Percentiles rank a stretch among this genome's conserved stretches.
Conservation (phyloP, 2,797 vertebrate genomes). For the Pseudopleuronectes americanus region DNA sequence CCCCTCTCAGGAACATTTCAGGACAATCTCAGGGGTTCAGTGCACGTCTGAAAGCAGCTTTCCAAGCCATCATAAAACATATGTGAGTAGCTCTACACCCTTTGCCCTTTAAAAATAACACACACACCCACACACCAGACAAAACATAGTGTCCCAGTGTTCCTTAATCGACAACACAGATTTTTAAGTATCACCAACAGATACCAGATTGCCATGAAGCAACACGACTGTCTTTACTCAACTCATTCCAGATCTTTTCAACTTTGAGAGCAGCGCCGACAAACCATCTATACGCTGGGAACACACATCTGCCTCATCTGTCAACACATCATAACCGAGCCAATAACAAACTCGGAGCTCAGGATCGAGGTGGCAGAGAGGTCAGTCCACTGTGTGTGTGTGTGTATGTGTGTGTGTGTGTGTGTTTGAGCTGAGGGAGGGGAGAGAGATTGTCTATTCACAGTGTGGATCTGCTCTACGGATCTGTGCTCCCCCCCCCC, state of each 20-base stretch:
- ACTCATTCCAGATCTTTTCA: slow-evolving; percentile 44
- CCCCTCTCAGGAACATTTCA: no score
- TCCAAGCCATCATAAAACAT: no score
- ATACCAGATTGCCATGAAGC: not conserved
- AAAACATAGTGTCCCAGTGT: no score
- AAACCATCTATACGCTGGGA: slow-evolving; percentile 45
- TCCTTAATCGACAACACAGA: no score
- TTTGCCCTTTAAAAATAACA: no score
- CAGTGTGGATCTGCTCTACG: slow-evolving; percentile 50
- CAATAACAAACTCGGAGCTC: slow-evolving; percentile 66
- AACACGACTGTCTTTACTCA: slow-evolving; percentile 35
- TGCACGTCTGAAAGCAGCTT: no score
- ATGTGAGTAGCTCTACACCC: no score
- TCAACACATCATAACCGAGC: slow-evolving; percentile 67
- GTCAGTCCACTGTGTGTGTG: slow-evolving; percentile 50
- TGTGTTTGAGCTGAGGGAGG: slow-evolving; percentile 13
- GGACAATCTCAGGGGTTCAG: no score
- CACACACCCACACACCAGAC: not conserved
- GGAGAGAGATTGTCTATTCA: slow-evolving; percentile 50
- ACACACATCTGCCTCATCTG: slow-evolving; percentile 76
- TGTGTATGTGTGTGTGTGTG: slow-evolving; percentile 17
- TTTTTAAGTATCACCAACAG: not conserved
- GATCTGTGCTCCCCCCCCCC: slow-evolving; percentile 43
- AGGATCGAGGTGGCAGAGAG: slow-evolving; percentile 61
- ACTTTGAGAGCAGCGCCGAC: slow-evolving; percentile 46